Evolutionary conservation across 2,113 vertebrate species (phyloP), one percentile per base, ranked within the genome.

Genomic region (Piaya cayana): DNA sequence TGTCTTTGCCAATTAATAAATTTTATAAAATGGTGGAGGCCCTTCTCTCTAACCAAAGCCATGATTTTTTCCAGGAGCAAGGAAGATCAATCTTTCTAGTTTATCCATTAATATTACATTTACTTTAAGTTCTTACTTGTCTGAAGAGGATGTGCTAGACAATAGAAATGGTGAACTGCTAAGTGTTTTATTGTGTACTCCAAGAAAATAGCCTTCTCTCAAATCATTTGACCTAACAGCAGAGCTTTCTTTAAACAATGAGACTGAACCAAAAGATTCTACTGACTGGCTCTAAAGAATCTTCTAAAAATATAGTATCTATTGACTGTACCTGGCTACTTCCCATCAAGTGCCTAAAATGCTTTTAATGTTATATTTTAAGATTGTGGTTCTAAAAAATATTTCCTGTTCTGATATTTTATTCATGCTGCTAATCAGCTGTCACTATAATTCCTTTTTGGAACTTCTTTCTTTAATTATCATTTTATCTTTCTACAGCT

Each of bases 331-430:
- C 52, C 37, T 93, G 63, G 71, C 34, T 92, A 49, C 50, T 96
- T 95, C 82, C 82, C 86, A 88, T 29, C 8, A 88, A 81, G 82
- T 52, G 15, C 21, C 12, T 85, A 37, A 85, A 91, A 63, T 29
- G 29, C 34, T 86, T 92, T 81, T 64, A 75, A 68, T 60, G 30
- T 49, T 88, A 15, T 55, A 90, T 90, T 93, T 96, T 90, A 86
- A 80, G 87, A 49, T 21, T 91, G 79, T 70, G 85, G 85, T 72
- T 95, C 67, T 83, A 81, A 78, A 29, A 37, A 92, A 13, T 94
- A 70, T 93, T 93, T 96, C 93, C 95, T 93, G n/a, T 68, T 80
- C 68, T 83, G 27, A 93, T 96, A 85, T 94, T 93, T 96, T 96
- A 96, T 95, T 96, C 85, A 96, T 90, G 68, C 8, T 96, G 42